Percentiles rank a stretch among this genome's conserved stretches.
phyloP scores from a whole-genome alignment of 64 coral and sea anemone genomes.

The Anthopleura sola region DNA sequence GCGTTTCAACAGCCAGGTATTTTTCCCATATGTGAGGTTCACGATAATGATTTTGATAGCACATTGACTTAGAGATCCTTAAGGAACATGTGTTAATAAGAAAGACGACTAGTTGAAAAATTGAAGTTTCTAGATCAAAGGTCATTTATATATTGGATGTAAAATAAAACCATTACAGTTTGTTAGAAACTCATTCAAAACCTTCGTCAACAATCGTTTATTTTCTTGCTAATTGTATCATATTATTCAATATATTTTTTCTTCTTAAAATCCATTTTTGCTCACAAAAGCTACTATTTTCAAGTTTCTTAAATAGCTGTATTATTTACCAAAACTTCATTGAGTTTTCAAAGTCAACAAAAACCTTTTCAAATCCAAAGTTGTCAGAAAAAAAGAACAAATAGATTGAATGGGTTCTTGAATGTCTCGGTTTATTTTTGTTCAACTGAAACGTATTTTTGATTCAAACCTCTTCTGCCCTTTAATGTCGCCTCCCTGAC shows the following conservation, averaged over 20 bases:
- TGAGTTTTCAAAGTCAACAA: neutral
- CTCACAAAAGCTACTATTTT: neutral
- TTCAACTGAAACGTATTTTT: neutral
- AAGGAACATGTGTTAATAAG: neutral
- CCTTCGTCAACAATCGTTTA: neutral
- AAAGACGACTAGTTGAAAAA: neutral
- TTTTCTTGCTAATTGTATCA: neutral
- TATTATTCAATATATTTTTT: neutral
- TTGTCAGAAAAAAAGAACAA: neutral
- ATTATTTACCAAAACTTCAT: neutral
- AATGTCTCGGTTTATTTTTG: neutral
- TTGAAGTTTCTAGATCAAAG: slow-evolving; percentile 16
- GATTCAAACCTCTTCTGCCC: neutral
- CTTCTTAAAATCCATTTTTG: neutral
- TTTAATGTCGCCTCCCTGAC: neutral
- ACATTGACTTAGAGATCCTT: neutral
- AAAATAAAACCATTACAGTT: neutral
- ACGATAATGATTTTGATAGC: slow-evolving; percentile 6
- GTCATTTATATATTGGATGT: slow-evolving; percentile 13
- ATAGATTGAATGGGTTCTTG: neutral
- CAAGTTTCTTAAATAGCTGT: neutral
- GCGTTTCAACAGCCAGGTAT: neutral
- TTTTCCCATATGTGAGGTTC: neutral
- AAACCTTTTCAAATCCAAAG: slow-evolving; percentile 10
- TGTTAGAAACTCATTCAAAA: neutral